A percentile compares a stretch with the other conserved stretches of the same genome.
phyloP scores from a whole-genome alignment of 2,888 invertebrate species.

The Barypeithes pellucidus region DNA sequence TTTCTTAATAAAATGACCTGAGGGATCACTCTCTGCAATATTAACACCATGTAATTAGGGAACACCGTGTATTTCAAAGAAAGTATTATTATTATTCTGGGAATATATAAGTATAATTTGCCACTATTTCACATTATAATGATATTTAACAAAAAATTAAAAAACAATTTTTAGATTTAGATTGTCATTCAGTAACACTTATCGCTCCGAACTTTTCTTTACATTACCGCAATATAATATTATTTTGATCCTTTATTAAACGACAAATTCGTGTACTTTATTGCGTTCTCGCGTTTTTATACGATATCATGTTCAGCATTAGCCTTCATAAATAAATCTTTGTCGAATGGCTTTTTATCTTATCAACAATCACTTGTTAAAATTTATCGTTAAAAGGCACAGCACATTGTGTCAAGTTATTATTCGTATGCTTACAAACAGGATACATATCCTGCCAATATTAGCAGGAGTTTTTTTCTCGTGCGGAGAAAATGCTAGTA shows the following conservation, averaged over 20 bases:
- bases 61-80: too few species aligned
- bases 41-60: too few species aligned
- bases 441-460: too few species aligned
- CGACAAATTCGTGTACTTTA: slow-evolving; percentile 19
- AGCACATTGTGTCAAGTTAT: slow-evolving; percentile 2
- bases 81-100: too few species aligned
- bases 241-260: slow-evolving; percentile 14
- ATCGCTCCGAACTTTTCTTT: neutral
- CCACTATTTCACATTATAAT: too few species aligned
- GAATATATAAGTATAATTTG: too few species aligned
- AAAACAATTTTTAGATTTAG: too few species aligned
- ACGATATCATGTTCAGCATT: slow-evolving; percentile 4
- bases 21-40: too few species aligned
- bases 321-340: slow-evolving; percentile 17
- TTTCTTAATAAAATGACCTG: too few species aligned
- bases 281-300: slow-evolving; percentile 14
- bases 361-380: slow-evolving; percentile 4
- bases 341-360: slow-evolving; percentile 6
- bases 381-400: slow-evolving; percentile 13
- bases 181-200: neutral
- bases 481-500: too few species aligned
- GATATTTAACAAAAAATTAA: too few species aligned
- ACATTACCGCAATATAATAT: neutral
- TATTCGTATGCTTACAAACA: neutral
- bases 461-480: too few species aligned